Base-by-base conservation (phyloP, 2,888 invertebrate species). In the Hemistola chrysoprasaria region DNA sequence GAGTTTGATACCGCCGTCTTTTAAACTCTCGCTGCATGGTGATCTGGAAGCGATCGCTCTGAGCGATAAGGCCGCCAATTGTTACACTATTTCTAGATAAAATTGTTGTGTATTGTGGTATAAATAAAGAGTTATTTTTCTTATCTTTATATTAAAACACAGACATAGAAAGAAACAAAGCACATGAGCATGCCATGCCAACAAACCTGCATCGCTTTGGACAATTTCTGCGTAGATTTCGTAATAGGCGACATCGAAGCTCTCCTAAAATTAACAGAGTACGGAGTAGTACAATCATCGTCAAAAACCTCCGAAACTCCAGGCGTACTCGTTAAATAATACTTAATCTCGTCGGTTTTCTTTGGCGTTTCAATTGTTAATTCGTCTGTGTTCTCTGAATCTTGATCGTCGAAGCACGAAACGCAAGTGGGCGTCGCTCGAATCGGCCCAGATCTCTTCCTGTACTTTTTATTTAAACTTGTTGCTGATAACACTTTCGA, bases 211-310 rank as follows among this genome's bases (percentile, higher is more conserved):
- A 96, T 96, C 20, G 95, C 94, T 73, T 94, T 94, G 0, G 95
- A 93, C 92, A 96, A 93, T 74, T 95, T 92, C 74, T 96, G 95
- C 10, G 96, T 94, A 0, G 96, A 96, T 59, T 95, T 94, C 0
- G 96, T 96, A 38, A 96, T 96, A 1, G 96, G 96, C 7, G 96
- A 96, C 95, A 96, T 95, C 23, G 95, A 95, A 24, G 93, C 93
- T 57, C 95, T 90, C 45, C 92, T 90, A 40, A 91, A 84, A 50
- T 80, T 83, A 2, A 76, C 69, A 3, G 78, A 67, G 29, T 86
- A 89, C 0, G 90, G 90, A 1, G 89, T 88, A 1, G 64, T 47
- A 34, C 78, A 81, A 3, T 80, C 78, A 7, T 82, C 86, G 20
- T 74, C 69, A 1, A 76, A 70, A 8, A 66, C 57, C 23, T 83